Evolutionary conservation across 1,140 invertebrate genomes (phyloP).

Genomic region (Diorhabda elongata): DNA sequence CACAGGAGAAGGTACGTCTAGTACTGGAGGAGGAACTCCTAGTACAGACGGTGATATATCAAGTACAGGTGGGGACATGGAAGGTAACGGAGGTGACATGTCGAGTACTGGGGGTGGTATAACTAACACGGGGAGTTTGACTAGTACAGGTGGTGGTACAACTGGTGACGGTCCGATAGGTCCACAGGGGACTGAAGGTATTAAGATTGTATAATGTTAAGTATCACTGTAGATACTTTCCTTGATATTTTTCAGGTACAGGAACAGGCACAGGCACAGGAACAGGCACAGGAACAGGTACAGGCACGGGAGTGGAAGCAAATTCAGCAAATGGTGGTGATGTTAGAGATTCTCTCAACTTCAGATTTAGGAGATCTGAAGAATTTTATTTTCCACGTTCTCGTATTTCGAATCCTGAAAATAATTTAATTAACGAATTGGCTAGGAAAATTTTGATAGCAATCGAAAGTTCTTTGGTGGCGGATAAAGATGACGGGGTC

Average conservation of each 20-base stretch:
- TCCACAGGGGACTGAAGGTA: no score
- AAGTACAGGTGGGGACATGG: neutral
- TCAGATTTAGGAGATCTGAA: constrained; percentile 28
- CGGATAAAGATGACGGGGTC: constrained; percentile 48
- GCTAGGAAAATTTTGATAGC: constrained; percentile 46
- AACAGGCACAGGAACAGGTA: constrained; percentile 35
- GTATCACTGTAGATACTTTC: neutral
- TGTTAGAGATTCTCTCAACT: constrained; percentile 16
- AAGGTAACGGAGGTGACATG: neutral
- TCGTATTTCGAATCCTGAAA: constrained; percentile 31
- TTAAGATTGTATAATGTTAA: no score
- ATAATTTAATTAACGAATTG: constrained; percentile 31
- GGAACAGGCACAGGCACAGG: constrained; percentile 16
- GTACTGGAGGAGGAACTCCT: constrained; percentile 9
- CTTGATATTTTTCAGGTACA: constrained; percentile 4
- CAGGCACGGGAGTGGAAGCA: constrained; percentile 48
- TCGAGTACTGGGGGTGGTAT: neutral
- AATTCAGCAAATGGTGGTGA: constrained; percentile 42
- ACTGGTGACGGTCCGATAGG: constrained; percentile 2
- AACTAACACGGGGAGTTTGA: neutral
- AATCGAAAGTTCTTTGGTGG: constrained; percentile 52
- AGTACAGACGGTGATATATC: neutral
- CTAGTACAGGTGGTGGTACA: neutral
- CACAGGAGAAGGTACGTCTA: constrained; percentile 1
- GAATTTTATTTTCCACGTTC: constrained; percentile 8